Evolutionary conservation across 2,888 invertebrate species (phyloP).

Genomic region (Dynastes tityus): DNA sequence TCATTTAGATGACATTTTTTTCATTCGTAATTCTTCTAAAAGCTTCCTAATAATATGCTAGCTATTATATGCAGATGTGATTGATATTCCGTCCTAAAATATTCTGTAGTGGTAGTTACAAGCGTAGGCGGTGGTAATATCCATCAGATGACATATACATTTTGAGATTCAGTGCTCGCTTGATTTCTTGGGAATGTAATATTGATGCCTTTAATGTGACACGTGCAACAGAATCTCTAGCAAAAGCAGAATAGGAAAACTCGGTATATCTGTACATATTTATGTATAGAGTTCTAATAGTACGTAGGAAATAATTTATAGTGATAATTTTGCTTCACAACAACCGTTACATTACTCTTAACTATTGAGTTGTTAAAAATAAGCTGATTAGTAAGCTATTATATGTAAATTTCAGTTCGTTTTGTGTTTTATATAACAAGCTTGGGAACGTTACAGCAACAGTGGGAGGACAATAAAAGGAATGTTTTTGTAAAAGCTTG

Average conservation of each 20-base stretch:
- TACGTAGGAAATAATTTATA: slow-evolving; percentile 23
- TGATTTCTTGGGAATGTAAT: neutral
- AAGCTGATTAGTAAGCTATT: slow-evolving; percentile 37
- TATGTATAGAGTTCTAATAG: neutral
- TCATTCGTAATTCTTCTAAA: too few species aligned
- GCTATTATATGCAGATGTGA: slow-evolving; percentile 23
- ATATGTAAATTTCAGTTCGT: slow-evolving; percentile 30
- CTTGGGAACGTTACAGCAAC: neutral
- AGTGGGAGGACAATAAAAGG: slow-evolving; percentile 11
- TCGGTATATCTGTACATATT: too few species aligned
- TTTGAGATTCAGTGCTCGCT: slow-evolving; percentile 19
- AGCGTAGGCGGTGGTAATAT: slow-evolving; percentile 21
- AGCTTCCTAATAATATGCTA: neutral
- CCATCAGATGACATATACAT: slow-evolving; percentile 26
- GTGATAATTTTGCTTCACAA: slow-evolving; percentile 35
- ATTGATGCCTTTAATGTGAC: neutral
- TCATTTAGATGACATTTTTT: too few species aligned
- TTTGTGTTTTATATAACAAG: slow-evolving; percentile 25
- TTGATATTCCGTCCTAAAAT: slow-evolving; percentile 11
- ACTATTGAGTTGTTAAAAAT: slow-evolving; percentile 44
- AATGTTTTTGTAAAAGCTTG: neutral
- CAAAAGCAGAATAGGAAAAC: neutral
- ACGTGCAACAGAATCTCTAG: slow-evolving; percentile 7
- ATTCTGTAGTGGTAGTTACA: neutral
- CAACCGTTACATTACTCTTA: slow-evolving; percentile 32